A percentile compares a stretch with the other conserved stretches of the same genome.
Evolutionary conservation across 2,888 invertebrate species (phyloP).

Genomic region (Caenorhabditis sp.): DNA sequence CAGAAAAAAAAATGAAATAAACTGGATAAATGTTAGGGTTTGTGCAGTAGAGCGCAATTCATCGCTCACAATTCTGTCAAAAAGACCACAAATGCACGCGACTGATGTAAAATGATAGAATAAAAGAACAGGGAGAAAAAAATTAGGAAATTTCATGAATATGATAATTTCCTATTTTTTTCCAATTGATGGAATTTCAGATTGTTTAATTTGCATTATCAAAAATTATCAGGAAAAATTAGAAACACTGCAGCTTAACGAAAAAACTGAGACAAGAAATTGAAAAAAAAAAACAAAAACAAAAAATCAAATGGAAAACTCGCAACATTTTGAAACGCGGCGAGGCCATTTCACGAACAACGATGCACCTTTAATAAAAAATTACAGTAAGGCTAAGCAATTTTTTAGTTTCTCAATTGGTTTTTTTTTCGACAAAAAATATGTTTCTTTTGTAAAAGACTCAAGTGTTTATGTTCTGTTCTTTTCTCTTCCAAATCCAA

Average conservation of each 20-base stretch:
- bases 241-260: too few relatives aligned
- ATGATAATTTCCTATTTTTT: too few relatives aligned
- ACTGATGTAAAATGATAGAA: too few relatives aligned
- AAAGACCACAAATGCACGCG: neutral
- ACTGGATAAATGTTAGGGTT: neutral
- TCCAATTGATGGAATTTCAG: too few relatives aligned
- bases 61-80: neutral
- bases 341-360: neutral
- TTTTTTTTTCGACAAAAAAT: conserved; percentile 1
- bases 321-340: neutral
- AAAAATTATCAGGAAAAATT: too few relatives aligned
- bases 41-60: neutral
- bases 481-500: too few relatives aligned
- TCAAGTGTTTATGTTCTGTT: too few relatives aligned
- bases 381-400: neutral
- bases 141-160: too few relatives aligned
- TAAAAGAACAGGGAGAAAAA: too few relatives aligned
- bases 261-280: too few relatives aligned
- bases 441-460: conserved; percentile 2
- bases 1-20: neutral
- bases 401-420: neutral
- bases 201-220: too few relatives aligned
- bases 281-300: neutral
- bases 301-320: neutral
- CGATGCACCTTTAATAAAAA: neutral